Conservation (phyloP, 2,797 vertebrate species). For the Sitta carolinensis region DNA sequence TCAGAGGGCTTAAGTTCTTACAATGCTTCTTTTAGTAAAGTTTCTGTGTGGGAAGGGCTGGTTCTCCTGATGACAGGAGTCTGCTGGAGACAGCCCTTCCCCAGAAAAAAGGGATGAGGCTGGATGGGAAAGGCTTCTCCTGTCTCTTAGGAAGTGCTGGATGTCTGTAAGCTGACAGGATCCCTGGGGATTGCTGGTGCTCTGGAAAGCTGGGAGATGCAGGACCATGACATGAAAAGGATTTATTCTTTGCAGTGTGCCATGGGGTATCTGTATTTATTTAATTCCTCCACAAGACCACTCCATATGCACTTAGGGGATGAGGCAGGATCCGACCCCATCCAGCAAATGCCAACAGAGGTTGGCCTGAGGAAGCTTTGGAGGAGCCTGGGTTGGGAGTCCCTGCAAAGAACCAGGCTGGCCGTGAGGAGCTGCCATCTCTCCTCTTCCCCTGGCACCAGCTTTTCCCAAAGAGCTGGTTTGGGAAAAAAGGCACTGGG, state of each 20-base stretch:
- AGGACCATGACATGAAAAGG: background rate
- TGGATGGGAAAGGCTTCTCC: background rate
- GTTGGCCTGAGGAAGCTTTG: background rate
- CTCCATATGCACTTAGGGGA: conserved; percentile 32
- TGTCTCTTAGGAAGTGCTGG: background rate
- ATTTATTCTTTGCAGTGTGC: background rate
- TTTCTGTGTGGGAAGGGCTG: background rate
- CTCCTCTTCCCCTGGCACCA: background rate
- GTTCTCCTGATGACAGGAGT: background rate
- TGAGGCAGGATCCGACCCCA: background rate
- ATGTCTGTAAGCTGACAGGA: background rate
- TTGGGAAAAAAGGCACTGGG: background rate
- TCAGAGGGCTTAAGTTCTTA: conserved; percentile 54
- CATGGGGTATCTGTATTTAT: background rate
- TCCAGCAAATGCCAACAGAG: background rate
- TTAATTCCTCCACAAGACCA: conserved; percentile 19
- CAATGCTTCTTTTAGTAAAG: background rate
- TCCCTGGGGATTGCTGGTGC: conserved; percentile 10
- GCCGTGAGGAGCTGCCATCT: background rate
- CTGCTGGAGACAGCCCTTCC: background rate
- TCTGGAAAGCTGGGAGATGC: conserved; percentile 30
- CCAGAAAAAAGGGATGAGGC: background rate
- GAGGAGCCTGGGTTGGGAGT: conserved; percentile 8
- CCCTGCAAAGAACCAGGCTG: conserved; percentile 35
- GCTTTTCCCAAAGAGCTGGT: background rate